These are phyloP conservation scores for Phenganax marumi DNA, from an alignment of 92 coral and sea anemone genomes.

Conservation along the genomic window DNA sequence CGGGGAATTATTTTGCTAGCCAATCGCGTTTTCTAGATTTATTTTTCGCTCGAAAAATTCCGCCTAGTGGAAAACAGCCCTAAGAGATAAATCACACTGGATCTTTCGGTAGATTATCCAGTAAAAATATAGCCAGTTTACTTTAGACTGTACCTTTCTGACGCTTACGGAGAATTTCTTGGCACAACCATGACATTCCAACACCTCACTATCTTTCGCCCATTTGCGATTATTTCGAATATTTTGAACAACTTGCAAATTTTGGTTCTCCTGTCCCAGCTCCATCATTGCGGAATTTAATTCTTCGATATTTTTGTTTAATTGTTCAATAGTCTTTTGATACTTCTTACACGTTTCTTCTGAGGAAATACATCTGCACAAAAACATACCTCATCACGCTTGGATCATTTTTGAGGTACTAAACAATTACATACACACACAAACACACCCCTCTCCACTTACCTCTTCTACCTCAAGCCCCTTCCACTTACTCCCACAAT, in stretches of 20 bases:
- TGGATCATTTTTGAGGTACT: too few relatives aligned
- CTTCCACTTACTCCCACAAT: too few relatives aligned
- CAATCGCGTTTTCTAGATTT: too few relatives aligned
- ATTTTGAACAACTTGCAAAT: constrained; percentile 77
- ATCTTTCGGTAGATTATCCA: too few relatives aligned
- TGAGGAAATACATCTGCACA: constrained; percentile 68
- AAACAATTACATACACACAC: too few relatives aligned
- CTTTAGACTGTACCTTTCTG: constrained; percentile 63
- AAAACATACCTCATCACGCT: background rate
- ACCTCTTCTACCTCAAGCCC: too few relatives aligned
- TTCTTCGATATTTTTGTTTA: constrained; percentile 70
- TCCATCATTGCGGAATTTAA: constrained; percentile 93
- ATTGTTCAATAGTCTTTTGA: constrained; percentile 64
- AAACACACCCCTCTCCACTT: too few relatives aligned
- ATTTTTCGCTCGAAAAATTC: too few relatives aligned
- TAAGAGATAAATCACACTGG: too few relatives aligned
- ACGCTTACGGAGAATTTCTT: constrained; percentile 72
- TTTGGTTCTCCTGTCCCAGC: constrained; percentile 93
- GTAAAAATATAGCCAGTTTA: too few relatives aligned
- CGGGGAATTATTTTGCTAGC: too few relatives aligned
- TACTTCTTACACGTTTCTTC: constrained; percentile 77
- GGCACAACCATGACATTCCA: constrained; percentile 79
- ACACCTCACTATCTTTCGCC: constrained; percentile 88
- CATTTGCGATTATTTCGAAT: constrained; percentile 89
- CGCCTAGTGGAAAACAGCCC: too few relatives aligned